Base-by-base conservation (phyloP, 2,888 invertebrate genomes). In the Heliothis peltigera region DNA sequence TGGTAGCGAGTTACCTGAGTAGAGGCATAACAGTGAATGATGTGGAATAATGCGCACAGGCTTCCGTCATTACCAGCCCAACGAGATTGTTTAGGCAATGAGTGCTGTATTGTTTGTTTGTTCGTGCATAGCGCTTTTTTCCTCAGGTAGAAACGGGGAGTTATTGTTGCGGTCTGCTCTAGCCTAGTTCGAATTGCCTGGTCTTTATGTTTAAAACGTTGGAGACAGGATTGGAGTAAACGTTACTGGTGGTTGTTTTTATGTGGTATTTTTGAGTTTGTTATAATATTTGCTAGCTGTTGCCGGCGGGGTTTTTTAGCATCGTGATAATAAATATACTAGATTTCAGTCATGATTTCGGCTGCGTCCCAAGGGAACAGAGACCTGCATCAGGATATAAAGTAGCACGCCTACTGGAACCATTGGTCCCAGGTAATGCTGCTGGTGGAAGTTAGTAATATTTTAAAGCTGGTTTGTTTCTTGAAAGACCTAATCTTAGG, bases 31-130 rank as follows among this genome's bases (percentile, higher is more conserved):
- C 56, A 53, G 70, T 79, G 80, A 82, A 84, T 84, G 82, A 85
- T 85, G 84, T 78, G 77, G 79, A 87, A 83, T 86, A 87, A 87
- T 85, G 82, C 82, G 74, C 73, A 72, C 78, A 64, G 75, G 80
- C 77, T 82, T 82, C 79, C 82, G 83, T 87, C 87, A 85, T 87
- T 88, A 87, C 79, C 69, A 65, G 66, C 77, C 80, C 78, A 83
- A 82, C 80, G 83, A 84, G 88, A 86, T 89, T 89, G 88, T 87
- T 87, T 82, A 83, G 81, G 77, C 84, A 84, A 87, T 87, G 83
- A 85, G 82, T 79, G 67, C 71, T 68, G 66, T 69, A 75, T 79
- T 80, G 82, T 81, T 81, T 80, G 83, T 82, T 76, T 77, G 75
- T 79, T 12, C 54, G 21, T 64, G 62, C 70, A 63, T 39, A 46